Base-by-base conservation (phyloP, 1,140 invertebrate species). In the Drosophila burlai region DNA sequence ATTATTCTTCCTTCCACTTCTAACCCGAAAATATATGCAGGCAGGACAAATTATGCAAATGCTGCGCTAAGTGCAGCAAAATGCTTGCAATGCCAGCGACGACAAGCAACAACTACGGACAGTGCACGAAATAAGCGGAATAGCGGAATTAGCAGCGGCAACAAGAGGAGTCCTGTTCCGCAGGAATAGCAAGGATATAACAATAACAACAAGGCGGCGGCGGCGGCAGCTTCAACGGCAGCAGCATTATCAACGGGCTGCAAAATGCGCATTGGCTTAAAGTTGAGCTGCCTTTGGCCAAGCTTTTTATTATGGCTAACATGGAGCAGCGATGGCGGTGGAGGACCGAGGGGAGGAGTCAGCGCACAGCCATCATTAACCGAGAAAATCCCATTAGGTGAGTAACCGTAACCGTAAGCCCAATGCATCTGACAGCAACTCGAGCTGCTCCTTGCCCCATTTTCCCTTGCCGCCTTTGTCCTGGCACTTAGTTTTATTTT, bases 331-430 rank as follows among this genome's bases (percentile, higher is more conserved):
- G 58, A 43, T 8, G 61, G 60, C 34, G 65, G 49, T 16, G 67
- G 64, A 55, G 60, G 55, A 38, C 7, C 18, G 10, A 26, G 36
- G 7, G 52, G 63, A 26, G 75, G 65, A 65, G 81, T 71, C 62
- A 72, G 72, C 55, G 91, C 83, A 52, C 91, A 92, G 77, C 91
- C 85, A 80, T 92, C 91, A 85, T 92, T 91, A 91, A 92, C 91
- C 72, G 91, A 92, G 85, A 92, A 92, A 92, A 92, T 92, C 78
- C 91, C 91, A 74, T 91, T 92, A 91, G 91, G 91, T 92, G 78
- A 92, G 91, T 92, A 75, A 79, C 59, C 61, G 76, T 79, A 80
- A 74, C 71, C 68, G 57, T 74, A 73, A 61, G 59, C 76, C 67
- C 64, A 62, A 57, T 77, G 74, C 76, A 78, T 69, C 49, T 65